These are phyloP conservation scores for Anastrepha ludens DNA, from an alignment of 1,140 invertebrate species.

Conservation along the genomic window DNA sequence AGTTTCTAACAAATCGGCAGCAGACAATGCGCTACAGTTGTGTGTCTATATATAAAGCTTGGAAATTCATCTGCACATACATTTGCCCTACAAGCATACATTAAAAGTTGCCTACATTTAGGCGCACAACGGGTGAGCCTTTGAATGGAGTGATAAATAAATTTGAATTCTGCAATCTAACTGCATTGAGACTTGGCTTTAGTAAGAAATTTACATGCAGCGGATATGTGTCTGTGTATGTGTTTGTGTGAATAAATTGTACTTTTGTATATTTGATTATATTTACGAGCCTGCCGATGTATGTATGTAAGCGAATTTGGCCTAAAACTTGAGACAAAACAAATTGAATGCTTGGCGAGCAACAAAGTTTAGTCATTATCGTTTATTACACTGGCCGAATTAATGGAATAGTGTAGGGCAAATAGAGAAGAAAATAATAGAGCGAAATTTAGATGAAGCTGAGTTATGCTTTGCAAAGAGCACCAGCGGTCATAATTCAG, in stretches of 20 bases:
- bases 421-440: no score
- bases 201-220: background rate
- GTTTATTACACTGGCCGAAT: constrained; percentile 59
- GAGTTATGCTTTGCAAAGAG: no score
- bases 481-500: no score
- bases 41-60: background rate
- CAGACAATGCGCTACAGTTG: background rate
- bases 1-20: background rate
- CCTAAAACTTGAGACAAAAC: constrained; percentile 32
- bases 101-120: background rate
- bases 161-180: background rate
- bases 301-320: background rate
- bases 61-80: no score
- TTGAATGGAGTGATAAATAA: background rate
- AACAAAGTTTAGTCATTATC: constrained; percentile 70
- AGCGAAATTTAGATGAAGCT: no score
- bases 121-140: background rate
- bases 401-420: background rate
- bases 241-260: background rate
- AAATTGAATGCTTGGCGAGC: constrained; percentile 25
- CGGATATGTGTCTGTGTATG: background rate
- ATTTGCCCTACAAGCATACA: no score
- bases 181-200: background rate
- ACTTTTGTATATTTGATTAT: background rate
- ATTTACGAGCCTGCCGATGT: background rate